Conservation (phyloP, 64 coral and sea anemone species). For the Platygyra sinensis region DNA sequence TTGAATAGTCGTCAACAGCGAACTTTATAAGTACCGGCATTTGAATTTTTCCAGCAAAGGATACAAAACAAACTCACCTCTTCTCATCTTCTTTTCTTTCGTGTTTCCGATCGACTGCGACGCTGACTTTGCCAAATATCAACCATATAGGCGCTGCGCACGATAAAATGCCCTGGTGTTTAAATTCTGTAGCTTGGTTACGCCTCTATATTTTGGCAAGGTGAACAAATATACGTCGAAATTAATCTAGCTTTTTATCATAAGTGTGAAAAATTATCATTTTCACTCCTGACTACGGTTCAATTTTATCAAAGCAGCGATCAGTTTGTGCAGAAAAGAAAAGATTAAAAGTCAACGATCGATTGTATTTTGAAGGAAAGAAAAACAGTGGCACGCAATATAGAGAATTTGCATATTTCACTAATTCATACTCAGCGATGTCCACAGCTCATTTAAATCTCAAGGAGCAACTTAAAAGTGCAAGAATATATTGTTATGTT, state of each 20-base stretch:
- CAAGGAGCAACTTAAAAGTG: not conserved
- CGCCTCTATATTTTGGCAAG: not conserved
- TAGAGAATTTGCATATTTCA: not conserved
- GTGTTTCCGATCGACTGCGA: not conserved
- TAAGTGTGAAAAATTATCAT: constrained; percentile 1
- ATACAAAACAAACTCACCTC: constrained; percentile 31
- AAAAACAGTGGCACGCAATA: not conserved
- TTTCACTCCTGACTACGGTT: not conserved
- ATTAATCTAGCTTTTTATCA: constrained; percentile 9
- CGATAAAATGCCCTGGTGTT: not conserved
- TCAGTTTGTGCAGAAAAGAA: not conserved
- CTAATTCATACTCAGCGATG: not conserved
- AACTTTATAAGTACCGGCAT: not conserved
- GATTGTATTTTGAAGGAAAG: not conserved
- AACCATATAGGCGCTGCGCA: not conserved
- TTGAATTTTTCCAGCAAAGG: not conserved
- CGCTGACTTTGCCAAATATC: not conserved
- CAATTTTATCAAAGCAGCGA: not conserved
- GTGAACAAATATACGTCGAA: not conserved
- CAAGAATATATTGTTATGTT: constrained; percentile 29
- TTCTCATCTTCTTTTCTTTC: constrained; percentile 2
- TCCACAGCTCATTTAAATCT: not conserved
- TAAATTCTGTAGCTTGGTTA: constrained; percentile 1
- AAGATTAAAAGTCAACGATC: not conserved
- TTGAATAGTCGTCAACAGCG: not conserved